A percentile compares a stretch with the other conserved stretches of the same genome.
Evolutionary conservation across 1,140 invertebrate species (phyloP).

Genomic region (Helicoverpa armigera): DNA sequence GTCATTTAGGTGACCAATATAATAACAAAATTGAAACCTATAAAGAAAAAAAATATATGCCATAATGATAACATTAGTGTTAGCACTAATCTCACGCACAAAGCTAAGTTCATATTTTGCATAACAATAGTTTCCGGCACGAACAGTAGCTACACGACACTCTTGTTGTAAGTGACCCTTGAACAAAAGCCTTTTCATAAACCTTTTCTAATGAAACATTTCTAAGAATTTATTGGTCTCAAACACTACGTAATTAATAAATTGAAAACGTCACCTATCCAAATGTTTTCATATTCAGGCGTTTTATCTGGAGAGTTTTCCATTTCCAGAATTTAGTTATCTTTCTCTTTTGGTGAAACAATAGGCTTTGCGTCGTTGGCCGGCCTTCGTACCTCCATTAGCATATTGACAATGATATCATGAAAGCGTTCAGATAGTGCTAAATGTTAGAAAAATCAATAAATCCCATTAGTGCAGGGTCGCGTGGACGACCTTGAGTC

Average conservation of each 20-base stretch:
- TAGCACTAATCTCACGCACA: not conserved
- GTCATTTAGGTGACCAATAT: not conserved
- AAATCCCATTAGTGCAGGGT: slow-evolving; percentile 39
- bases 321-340: too few species aligned
- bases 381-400: slow-evolving; percentile 8
- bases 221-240: not conserved
- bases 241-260: not conserved
- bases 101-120: slow-evolving; percentile 32
- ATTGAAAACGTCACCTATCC: not conserved
- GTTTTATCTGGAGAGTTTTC: not conserved
- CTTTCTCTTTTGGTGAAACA: too few species aligned
- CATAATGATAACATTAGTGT: slow-evolving; percentile 5
- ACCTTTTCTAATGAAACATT: slow-evolving; percentile 1
- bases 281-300: not conserved
- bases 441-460: slow-evolving; percentile 39
- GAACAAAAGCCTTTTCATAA: not conserved
- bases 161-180: slow-evolving; percentile 6
- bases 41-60: not conserved
- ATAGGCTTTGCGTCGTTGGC: not conserved
- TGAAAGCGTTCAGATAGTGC: not conserved
- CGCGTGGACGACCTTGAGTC: slow-evolving; percentile 51
- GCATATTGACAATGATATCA: not conserved
- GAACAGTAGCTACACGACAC: slow-evolving; percentile 9
- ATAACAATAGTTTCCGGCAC: slow-evolving; percentile 34
- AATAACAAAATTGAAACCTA: not conserved